A percentile compares a stretch with the other conserved stretches of the same genome.
Evolutionary conservation across 2,888 invertebrate genomes (phyloP).

Genomic region (Oeneis ivallda): DNA sequence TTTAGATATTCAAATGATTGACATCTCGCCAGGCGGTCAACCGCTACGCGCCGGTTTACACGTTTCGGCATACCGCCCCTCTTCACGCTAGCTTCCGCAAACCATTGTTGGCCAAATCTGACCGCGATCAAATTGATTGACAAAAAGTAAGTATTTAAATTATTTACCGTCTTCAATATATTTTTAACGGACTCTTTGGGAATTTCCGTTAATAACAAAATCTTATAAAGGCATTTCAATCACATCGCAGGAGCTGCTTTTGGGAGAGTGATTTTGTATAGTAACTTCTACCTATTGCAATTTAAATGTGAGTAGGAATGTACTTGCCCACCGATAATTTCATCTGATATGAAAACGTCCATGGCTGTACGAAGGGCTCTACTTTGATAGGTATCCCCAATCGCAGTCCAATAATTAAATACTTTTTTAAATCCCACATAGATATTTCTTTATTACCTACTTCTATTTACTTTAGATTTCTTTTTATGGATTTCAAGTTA

Average conservation of each 20-base stretch:
- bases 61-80: constrained; percentile 46
- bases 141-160: constrained; percentile 69
- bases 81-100: constrained; percentile 54
- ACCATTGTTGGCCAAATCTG: constrained; percentile 64
- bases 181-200: constrained; percentile 56
- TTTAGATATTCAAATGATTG: constrained; percentile 79
- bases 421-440: no score
- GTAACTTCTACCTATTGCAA: neutral
- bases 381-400: neutral
- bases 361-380: neutral
- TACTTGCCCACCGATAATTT: neutral
- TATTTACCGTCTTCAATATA: constrained; percentile 54
- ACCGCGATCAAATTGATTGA: constrained; percentile 71
- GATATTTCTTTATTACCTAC: no score
- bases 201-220: constrained; percentile 59
- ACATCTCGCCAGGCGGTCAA: constrained; percentile 79
- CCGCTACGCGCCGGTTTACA: constrained; percentile 48
- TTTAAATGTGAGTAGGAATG: neutral
- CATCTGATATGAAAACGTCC: neutral
- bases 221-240: constrained; percentile 14
- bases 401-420: neutral
- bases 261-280: constrained; percentile 18
- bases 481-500: no score
- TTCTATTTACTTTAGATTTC: no score
- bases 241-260: constrained; percentile 13